These are phyloP conservation scores for Todiramphus chloris DNA, from an alignment of 2,113 vertebrate genomes.

Conservation along the genomic window DNA sequence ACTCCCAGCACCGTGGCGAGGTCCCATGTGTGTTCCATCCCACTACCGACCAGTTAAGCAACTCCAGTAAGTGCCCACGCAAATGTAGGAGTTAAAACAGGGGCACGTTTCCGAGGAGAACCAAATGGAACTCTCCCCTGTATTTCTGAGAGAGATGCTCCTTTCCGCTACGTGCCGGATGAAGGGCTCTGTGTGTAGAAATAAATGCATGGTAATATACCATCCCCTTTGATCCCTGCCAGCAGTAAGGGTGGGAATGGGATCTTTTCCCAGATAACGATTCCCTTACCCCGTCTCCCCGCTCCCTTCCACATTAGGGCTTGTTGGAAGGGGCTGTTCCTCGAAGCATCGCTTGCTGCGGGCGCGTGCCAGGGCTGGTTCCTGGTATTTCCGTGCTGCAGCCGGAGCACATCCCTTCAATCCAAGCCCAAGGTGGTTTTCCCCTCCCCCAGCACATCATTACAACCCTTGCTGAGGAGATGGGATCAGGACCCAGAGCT, in stretches of 20 bases:
- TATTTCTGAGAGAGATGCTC: not conserved
- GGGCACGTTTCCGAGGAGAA: not conserved
- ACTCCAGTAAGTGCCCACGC: not conserved
- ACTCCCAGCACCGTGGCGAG: fast-evolving
- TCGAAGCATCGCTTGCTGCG: fast-evolving
- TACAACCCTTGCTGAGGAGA: fast-evolving
- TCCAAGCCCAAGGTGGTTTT: not conserved
- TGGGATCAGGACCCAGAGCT: not conserved
- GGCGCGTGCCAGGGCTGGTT: not conserved
- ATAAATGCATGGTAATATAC: not conserved
- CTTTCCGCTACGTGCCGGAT: fast-evolving
- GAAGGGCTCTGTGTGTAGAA: not conserved
- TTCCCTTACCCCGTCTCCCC: not conserved
- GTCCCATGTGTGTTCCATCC: not conserved
- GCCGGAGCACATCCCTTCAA: not conserved
- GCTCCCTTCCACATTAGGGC: not conserved
- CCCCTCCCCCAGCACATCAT: fast-evolving
- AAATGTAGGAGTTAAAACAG: not conserved
- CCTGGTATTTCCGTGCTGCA: fast-evolving
- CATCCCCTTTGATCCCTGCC: not conserved
- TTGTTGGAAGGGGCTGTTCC: not conserved
- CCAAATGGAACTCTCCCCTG: not conserved
- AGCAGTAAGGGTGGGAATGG: fast-evolving
- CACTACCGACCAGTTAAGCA: not conserved
- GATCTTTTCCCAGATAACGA: not conserved